A percentile compares a stretch with the other conserved stretches of the same genome.
Evolutionary conservation across 1,140 invertebrate species (phyloP).

Genomic region (Grapholita molesta): DNA sequence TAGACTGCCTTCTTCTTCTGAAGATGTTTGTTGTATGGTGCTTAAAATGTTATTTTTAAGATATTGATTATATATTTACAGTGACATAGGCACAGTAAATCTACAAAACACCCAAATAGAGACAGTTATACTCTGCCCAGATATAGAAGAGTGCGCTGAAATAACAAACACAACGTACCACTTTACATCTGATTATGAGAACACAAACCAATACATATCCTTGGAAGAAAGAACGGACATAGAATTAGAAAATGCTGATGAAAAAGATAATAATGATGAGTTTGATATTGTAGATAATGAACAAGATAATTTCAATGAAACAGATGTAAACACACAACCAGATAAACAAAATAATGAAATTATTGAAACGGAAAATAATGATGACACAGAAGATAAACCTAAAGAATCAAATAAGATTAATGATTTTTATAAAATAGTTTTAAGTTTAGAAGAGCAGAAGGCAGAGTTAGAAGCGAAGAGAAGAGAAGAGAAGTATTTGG

Average conservation of each 20-base stretch:
- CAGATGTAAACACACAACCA: too few relatives aligned
- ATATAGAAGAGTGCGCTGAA: conserved; percentile 40
- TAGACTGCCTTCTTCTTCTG: too few relatives aligned
- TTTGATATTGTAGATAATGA: not conserved
- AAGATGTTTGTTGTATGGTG: too few relatives aligned
- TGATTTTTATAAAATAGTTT: conserved; percentile 44
- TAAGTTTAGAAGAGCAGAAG: conserved; percentile 63
- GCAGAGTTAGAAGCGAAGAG: conserved; percentile 58
- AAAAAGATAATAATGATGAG: conserved; percentile 17
- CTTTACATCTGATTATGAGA: conserved; percentile 26
- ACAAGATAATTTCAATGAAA: too few relatives aligned
- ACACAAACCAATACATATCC: conserved; percentile 3
- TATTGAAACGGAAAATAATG: not conserved
- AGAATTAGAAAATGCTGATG: conserved; percentile 16
- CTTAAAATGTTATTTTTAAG: too few relatives aligned
- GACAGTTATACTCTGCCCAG: conserved; percentile 43
- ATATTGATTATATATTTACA: conserved; percentile 43
- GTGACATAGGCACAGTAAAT: conserved; percentile 54
- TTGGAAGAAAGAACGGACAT: not conserved
- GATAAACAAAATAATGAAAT: not conserved
- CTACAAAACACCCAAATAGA: conserved; percentile 50
- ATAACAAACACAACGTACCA: conserved; percentile 27
- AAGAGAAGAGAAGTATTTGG: conserved; percentile 59
- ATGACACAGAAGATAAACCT: conserved; percentile 15
- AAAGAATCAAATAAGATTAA: conserved; percentile 38